Conservation (phyloP, 2,797 vertebrate genomes). For the Parotocinclus haroldoi region DNA sequence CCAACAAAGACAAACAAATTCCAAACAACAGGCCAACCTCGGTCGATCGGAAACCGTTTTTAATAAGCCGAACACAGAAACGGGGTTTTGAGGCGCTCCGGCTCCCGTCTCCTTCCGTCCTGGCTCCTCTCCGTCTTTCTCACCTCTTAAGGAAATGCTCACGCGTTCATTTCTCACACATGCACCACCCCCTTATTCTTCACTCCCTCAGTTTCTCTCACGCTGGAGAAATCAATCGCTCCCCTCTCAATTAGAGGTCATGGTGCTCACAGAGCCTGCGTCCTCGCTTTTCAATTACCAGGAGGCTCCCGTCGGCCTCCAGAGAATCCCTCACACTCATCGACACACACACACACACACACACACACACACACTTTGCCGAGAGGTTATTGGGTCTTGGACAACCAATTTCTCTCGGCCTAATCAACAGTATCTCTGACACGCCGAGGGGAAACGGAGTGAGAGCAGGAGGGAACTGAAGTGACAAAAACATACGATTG, state of each 20-base stretch:
- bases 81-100: background rate
- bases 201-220: conserved; percentile 38
- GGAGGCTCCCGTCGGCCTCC: conserved; percentile 57
- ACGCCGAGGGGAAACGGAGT: conserved; percentile 54
- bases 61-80: background rate
- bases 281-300: conserved; percentile 75
- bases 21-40: no score
- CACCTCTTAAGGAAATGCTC: conserved; percentile 34
- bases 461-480: conserved; percentile 6
- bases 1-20: no score
- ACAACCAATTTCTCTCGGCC: conserved; percentile 74
- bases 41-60: no score
- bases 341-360: conserved; percentile 17
- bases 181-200: conserved; percentile 20
- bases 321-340: conserved; percentile 20
- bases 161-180: conserved; percentile 38
- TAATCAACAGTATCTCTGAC: conserved; percentile 69
- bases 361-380: conserved; percentile 30
- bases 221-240: conserved; percentile 67
- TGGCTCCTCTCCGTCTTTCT: conserved; percentile 1
- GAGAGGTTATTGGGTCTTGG: conserved; percentile 70
- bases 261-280: conserved; percentile 52
- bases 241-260: conserved; percentile 73
- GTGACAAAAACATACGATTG: conserved; percentile 1
- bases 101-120: conserved; percentile 2